Percentiles rank a stretch among this genome's conserved stretches.
phyloP scores from a whole-genome alignment of 2,888 invertebrate species.

The Rhyacophila evoluta region DNA sequence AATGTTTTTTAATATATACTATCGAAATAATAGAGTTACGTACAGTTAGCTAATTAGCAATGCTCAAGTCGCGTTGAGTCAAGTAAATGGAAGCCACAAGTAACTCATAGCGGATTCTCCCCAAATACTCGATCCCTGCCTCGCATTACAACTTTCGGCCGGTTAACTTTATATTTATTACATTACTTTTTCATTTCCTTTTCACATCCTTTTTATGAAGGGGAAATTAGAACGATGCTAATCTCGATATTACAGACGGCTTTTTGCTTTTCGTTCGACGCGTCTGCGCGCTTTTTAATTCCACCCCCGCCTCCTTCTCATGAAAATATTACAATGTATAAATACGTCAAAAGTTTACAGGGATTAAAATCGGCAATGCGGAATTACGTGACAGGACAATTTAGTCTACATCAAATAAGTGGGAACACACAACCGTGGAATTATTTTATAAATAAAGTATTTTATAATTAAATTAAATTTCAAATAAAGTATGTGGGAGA shows the following conservation, averaged over 20 bases:
- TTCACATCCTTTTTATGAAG: constrained; percentile 51
- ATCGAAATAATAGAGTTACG: too few species aligned
- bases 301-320: background rate
- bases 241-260: constrained; percentile 50
- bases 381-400: too few species aligned
- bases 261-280: constrained; percentile 36
- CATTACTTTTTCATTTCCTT: constrained; percentile 52
- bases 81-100: constrained; percentile 2
- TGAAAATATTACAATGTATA: background rate
- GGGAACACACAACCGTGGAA: too few species aligned
- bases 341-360: background rate
- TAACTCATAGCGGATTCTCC: background rate
- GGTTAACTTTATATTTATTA: constrained; percentile 54
- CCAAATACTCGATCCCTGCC: constrained; percentile 26
- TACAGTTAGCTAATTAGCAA: too few species aligned
- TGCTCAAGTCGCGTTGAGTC: background rate
- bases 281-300: constrained; percentile 28
- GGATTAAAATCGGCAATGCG: background rate
- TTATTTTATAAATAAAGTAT: too few species aligned
- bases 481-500: too few species aligned
- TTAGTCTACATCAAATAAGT: too few species aligned
- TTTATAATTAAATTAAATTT: too few species aligned
- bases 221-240: constrained; percentile 54
- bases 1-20: too few species aligned
- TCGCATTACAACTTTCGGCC: constrained; percentile 50